Evolutionary conservation across 2,888 invertebrate species (phyloP).

Genomic region (Cataglyphis livida): DNA sequence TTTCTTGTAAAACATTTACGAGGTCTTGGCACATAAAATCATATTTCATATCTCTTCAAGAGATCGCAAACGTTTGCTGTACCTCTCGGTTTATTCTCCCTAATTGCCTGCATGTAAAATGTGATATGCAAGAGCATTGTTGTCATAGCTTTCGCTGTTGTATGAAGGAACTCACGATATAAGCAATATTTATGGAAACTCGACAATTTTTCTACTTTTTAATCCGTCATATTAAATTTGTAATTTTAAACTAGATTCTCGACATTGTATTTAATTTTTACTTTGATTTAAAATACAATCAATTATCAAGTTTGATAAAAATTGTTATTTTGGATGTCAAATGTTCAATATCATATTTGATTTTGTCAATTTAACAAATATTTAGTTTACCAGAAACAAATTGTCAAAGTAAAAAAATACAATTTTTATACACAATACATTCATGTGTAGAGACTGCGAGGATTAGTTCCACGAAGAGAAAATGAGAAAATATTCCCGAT

Average conservation of each 20-base stretch:
- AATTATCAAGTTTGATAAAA: not conserved
- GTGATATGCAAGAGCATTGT: constrained; percentile 30
- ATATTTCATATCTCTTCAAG: constrained; percentile 26
- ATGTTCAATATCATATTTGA: not conserved
- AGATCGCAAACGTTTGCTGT: constrained; percentile 19
- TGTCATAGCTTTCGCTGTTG: constrained; percentile 26
- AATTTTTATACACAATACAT: not conserved
- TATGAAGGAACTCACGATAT: constrained; percentile 26
- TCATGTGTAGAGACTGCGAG: too few species aligned
- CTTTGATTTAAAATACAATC: not conserved
- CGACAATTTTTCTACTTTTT: not conserved
- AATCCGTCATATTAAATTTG: not conserved
- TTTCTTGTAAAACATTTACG: constrained; percentile 9
- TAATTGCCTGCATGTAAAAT: constrained; percentile 41
- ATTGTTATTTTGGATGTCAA: not conserved
- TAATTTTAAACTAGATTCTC: not conserved
- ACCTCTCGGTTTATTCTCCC: constrained; percentile 23
- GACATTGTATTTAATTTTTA: not conserved
- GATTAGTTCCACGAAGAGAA: not conserved
- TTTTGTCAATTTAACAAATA: not conserved
- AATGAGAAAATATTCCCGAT: constrained; percentile 15
- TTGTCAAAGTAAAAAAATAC: not conserved
- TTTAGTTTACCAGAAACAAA: not conserved
- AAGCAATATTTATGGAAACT: constrained; percentile 43
- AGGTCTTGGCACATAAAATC: constrained; percentile 10